Conservation (phyloP, 30 jellyfish, hydroid and myxozoan species). For the Haliclystus octoradiatus region DNA sequence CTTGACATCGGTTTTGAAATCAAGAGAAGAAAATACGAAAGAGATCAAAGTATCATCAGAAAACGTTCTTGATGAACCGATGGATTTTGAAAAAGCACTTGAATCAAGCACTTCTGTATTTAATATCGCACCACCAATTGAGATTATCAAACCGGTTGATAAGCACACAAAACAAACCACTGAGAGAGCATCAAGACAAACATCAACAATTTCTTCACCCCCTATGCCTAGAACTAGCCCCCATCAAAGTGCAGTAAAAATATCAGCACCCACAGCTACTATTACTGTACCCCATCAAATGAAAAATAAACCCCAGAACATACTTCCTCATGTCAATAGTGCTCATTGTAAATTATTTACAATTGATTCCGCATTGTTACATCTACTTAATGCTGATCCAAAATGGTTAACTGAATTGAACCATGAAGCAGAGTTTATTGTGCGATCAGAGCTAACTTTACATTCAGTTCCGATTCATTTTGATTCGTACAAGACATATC, state of each 20-base stretch:
- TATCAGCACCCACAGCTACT: background rate
- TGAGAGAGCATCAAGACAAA: background rate
- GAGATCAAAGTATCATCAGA: background rate
- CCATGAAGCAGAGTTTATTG: slow-evolving; percentile 21
- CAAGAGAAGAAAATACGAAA: background rate
- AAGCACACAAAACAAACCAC: background rate
- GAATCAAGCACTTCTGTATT: background rate
- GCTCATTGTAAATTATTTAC: background rate
- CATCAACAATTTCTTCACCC: background rate
- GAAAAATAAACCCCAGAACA: background rate
- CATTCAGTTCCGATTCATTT: slow-evolving; percentile 9
- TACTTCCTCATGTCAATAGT: background rate
- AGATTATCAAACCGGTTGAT: too few species aligned
- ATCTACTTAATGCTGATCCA: slow-evolving; percentile 7
- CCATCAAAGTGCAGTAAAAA: background rate
- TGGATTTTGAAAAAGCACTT: background rate
- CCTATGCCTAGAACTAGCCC: background rate
- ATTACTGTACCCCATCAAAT: background rate
- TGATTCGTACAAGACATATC: slow-evolving; percentile 49
- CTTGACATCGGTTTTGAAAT: background rate
- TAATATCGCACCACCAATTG: background rate
- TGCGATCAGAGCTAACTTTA: slow-evolving; percentile 21
- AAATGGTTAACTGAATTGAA: slow-evolving; percentile 39
- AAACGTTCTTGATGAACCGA: background rate
- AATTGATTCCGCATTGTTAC: background rate